These are phyloP conservation scores for Dissostichus mawsoni DNA, from an alignment of 2,113 vertebrate species.

Conservation along the genomic window DNA sequence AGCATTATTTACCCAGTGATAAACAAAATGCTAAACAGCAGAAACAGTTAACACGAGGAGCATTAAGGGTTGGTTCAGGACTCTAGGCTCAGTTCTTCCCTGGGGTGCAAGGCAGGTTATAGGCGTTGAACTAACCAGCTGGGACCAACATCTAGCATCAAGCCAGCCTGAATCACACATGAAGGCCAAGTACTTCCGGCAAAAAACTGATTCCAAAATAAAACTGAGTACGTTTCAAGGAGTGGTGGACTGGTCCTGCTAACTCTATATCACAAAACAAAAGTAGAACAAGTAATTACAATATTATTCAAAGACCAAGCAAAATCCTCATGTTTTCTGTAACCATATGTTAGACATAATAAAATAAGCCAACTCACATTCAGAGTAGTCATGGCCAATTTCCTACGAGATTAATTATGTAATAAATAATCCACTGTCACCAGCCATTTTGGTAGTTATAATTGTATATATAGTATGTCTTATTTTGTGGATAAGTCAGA, in stretches of 20 bases:
- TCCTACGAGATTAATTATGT: background rate
- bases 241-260: background rate
- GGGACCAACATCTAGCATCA: slow-evolving; percentile 31
- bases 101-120: slow-evolving; percentile 24
- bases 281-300: background rate
- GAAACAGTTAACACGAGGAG: background rate
- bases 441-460: background rate
- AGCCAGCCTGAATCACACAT: background rate
- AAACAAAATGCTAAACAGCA: slow-evolving; percentile 7
- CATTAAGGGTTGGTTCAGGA: slow-evolving; percentile 21
- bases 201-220: slow-evolving; percentile 29
- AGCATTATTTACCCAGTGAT: background rate
- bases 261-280: background rate
- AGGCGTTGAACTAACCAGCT: slow-evolving; percentile 55
- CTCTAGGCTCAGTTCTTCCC: slow-evolving; percentile 33
- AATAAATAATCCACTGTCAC: too few relatives aligned
- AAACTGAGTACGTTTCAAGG: background rate
- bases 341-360: background rate
- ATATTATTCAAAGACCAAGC: background rate
- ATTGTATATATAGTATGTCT: too few relatives aligned
- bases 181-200: background rate
- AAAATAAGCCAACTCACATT: background rate
- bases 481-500: too few relatives aligned
- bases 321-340: background rate
- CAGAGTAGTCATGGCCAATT: background rate